Evolutionary conservation across 2,797 vertebrate species (phyloP).

Genomic region (Threskiornis aethiopicus): DNA sequence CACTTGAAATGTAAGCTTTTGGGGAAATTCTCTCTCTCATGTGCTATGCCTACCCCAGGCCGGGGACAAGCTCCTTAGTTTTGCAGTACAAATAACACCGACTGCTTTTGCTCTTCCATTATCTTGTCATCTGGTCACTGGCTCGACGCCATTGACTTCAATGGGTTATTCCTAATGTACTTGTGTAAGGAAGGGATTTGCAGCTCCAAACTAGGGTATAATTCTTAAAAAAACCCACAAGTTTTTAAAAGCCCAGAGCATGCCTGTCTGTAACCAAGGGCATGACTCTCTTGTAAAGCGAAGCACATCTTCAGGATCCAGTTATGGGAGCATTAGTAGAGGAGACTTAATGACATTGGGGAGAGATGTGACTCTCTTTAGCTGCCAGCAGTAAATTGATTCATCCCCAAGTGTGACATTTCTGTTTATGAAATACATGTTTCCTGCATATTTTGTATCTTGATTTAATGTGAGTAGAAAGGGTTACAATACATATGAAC

Average conservation of each 20-base stretch:
- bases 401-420: not conserved
- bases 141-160: not conserved
- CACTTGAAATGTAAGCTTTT: not conserved
- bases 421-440: not conserved
- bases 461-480: not conserved
- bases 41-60: not conserved
- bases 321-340: not conserved
- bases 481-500: not conserved
- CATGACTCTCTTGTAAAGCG: not conserved
- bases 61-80: accelerated
- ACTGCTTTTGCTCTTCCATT: not conserved
- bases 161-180: not conserved
- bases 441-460: not conserved
- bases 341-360: not conserved
- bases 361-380: not conserved
- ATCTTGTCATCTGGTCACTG: not conserved
- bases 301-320: not conserved
- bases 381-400: not conserved
- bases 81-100: not conserved
- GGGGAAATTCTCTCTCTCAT: not conserved
- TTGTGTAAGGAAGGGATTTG: not conserved
- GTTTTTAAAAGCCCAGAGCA: not conserved
- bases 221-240: not conserved
- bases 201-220: not conserved
- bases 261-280: not conserved